phyloP scores from a whole-genome alignment of 64 coral and sea anemone genomes.

The Montipora cactus region DNA sequence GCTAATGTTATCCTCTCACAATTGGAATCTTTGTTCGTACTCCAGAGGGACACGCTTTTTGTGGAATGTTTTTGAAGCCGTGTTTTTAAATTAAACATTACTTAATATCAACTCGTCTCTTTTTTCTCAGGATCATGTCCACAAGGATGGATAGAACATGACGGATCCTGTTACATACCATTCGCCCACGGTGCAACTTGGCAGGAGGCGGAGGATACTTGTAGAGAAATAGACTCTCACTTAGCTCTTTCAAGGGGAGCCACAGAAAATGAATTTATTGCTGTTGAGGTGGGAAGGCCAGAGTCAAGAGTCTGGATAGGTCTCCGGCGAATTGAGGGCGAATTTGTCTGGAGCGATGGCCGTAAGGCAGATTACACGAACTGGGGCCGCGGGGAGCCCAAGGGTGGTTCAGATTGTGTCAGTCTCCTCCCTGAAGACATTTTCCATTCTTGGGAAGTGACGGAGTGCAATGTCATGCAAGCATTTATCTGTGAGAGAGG shows the following conservation, averaged over 20 bases:
- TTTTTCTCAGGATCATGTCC: conserved; percentile 27
- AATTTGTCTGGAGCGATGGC: conserved; percentile 44
- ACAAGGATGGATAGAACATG: conserved; percentile 40
- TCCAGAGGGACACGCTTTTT: no score
- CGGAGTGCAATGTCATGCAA: neutral
- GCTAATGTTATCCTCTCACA: no score
- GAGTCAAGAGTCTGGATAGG: conserved; percentile 38
- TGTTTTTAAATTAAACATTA: no score
- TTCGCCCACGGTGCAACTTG: conserved; percentile 22
- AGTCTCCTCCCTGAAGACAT: conserved; percentile 40
- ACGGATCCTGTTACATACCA: conserved; percentile 20
- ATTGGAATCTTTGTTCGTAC: no score
- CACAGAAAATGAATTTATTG: conserved; percentile 30
- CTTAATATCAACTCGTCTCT: no score
- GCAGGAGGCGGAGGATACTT: conserved; percentile 38
- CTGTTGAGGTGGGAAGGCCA: conserved; percentile 25
- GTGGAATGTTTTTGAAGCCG: no score
- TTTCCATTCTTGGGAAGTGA: conserved; percentile 40
- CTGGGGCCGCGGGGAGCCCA: neutral
- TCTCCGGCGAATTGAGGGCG: neutral
- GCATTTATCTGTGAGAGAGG: conserved; percentile 55
- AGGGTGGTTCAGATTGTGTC: conserved; percentile 27
- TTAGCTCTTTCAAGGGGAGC: conserved; percentile 23
- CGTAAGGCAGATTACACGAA: conserved; percentile 31
- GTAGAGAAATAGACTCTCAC: conserved; percentile 20